Percentiles rank a stretch among this genome's conserved stretches.
Evolutionary conservation across 2,113 vertebrate species (phyloP).

Genomic region (Urocitellus parryii): DNA sequence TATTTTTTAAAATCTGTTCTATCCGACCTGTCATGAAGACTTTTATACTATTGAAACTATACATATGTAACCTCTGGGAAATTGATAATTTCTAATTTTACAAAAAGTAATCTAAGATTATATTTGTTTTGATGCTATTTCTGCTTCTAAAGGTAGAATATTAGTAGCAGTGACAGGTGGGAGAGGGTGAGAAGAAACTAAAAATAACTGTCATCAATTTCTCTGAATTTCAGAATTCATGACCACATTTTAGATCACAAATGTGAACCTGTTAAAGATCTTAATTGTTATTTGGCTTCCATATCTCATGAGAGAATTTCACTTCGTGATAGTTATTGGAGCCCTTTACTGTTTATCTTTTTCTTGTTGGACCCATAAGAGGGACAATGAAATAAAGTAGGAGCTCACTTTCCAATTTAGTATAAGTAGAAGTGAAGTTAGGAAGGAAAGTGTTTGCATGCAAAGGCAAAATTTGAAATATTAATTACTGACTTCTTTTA

Average conservation of each 20-base stretch:
- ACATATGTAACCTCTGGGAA: background rate
- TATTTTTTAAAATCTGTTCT: background rate
- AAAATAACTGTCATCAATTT: background rate
- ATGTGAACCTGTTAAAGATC: background rate
- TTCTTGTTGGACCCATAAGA: constrained; percentile 2
- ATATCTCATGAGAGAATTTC: background rate
- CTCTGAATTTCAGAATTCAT: background rate
- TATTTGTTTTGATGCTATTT: background rate
- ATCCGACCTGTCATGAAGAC: background rate
- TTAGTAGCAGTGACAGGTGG: background rate
- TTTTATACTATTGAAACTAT: background rate
- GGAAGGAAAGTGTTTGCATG: background rate
- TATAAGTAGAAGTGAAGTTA: background rate
- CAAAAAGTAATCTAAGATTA: background rate
- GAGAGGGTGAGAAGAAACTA: background rate
- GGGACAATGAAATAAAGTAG: background rate
- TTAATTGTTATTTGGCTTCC: background rate
- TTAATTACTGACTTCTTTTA: constrained; percentile 9
- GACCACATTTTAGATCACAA: background rate
- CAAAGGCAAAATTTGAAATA: constrained; percentile 11
- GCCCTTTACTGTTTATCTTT: background rate
- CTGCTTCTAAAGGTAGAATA: background rate
- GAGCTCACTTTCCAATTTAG: background rate
- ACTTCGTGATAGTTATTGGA: background rate
- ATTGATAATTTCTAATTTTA: background rate